Percentiles rank a stretch among this genome's conserved stretches.
Evolutionary conservation across 2,888 invertebrate species (phyloP).

Genomic region (Dusona sp.): DNA sequence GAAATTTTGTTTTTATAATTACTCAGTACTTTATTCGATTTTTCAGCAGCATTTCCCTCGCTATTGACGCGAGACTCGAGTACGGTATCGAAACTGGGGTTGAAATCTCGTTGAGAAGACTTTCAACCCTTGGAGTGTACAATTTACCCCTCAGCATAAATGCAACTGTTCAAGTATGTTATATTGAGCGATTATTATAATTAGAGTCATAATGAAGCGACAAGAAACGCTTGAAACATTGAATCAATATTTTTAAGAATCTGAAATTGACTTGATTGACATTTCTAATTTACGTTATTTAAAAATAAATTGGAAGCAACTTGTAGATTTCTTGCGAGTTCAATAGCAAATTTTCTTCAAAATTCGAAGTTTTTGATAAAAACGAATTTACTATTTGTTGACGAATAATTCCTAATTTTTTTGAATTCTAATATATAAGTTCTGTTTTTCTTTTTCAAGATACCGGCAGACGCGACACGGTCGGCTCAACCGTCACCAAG

Average conservation of each 20-base stretch:
- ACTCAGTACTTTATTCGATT: background rate
- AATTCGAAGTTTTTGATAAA: background rate
- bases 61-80: constrained; percentile 92
- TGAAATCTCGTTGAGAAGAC: constrained; percentile 90
- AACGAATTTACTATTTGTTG: background rate
- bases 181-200: constrained; percentile 18
- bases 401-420: background rate
- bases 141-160: constrained; percentile 87
- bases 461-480: constrained; percentile 55
- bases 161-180: constrained; percentile 82
- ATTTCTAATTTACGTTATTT: background rate
- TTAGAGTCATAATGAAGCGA: background rate
- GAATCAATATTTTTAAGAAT: background rate
- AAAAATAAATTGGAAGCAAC: background rate
- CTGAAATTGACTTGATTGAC: background rate
- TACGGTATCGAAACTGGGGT: constrained; percentile 91
- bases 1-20: background rate
- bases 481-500: constrained; percentile 71
- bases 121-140: constrained; percentile 89
- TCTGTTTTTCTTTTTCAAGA: constrained; percentile 38
- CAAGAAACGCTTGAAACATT: background rate
- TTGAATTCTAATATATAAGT: background rate
- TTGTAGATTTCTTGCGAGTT: background rate
- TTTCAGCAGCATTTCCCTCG: constrained; percentile 87
- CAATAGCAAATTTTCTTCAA: background rate